A percentile compares a stretch with the other conserved stretches of the same genome.
phyloP scores from a whole-genome alignment of 2,888 invertebrate species.

The Dermolepida albohirtum region DNA sequence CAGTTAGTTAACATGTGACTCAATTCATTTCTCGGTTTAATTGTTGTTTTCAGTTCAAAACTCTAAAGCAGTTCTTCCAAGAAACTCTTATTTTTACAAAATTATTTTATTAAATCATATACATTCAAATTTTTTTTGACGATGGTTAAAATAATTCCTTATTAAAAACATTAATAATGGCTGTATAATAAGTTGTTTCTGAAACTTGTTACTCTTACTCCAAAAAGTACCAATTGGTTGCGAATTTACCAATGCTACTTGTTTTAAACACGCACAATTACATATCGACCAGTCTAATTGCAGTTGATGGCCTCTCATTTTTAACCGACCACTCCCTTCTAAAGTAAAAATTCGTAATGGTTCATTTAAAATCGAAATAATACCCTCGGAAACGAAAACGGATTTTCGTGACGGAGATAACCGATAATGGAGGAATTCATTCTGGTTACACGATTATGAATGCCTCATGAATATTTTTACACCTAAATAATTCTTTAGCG shows the following conservation, averaged over 20 bases:
- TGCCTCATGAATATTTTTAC: slow-evolving; percentile 35
- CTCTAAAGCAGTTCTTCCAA: background rate
- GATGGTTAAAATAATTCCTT: no score
- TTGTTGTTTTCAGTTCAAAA: background rate
- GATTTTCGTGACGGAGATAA: slow-evolving; percentile 3
- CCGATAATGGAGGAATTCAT: slow-evolving; percentile 7
- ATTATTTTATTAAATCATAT: no score
- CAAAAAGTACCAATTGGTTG: background rate
- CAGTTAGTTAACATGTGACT: no score
- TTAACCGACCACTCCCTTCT: slow-evolving; percentile 5
- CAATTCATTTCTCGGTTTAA: no score
- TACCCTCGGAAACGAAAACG: slow-evolving; percentile 9
- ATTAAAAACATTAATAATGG: no score
- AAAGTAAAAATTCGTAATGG: slow-evolving; percentile 20
- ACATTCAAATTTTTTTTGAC: no score
- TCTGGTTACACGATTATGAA: slow-evolving; percentile 9
- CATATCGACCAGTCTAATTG: background rate
- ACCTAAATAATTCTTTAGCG: slow-evolving; percentile 26
- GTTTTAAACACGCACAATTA: no score
- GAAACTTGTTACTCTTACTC: no score
- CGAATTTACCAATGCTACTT: no score
- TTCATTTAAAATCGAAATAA: slow-evolving; percentile 19
- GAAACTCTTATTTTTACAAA: background rate
- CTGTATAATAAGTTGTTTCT: no score
- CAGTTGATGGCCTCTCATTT: slow-evolving; percentile 5